Evolutionary conservation across 2,797 vertebrate species (phyloP).

Genomic region (Perodicticus potto): DNA sequence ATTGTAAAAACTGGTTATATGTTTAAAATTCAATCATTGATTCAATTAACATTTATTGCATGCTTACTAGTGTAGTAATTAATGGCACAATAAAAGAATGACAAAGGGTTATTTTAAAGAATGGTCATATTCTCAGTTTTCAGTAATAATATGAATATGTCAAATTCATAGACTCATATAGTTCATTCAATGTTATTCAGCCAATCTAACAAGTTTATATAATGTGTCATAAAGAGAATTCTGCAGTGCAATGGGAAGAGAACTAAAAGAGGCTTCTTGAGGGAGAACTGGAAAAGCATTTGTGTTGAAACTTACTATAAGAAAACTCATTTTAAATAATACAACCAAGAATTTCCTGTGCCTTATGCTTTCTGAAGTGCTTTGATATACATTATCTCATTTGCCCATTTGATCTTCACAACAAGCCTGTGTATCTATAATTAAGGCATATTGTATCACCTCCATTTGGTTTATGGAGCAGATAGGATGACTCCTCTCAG

Average conservation of each 20-base stretch:
- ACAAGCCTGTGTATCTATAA: conserved; percentile 3
- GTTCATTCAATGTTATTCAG: conserved; percentile 39
- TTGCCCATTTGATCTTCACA: conserved; percentile 3
- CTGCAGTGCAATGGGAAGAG: neutral
- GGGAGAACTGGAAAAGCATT: conserved; percentile 10
- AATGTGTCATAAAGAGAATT: conserved; percentile 37
- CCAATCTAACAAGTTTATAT: conserved; percentile 40
- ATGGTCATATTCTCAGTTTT: conserved; percentile 38
- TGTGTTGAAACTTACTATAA: conserved; percentile 9
- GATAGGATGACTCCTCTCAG: neutral
- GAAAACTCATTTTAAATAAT: conserved; percentile 49
- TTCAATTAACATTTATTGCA: conserved; percentile 8
- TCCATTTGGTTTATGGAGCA: neutral
- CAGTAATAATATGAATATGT: conserved; percentile 44
- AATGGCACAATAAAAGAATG: neutral
- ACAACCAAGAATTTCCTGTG: neutral
- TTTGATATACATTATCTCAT: neutral
- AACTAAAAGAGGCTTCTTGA: conserved; percentile 30
- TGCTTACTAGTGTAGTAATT: neutral
- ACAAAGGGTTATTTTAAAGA: neutral
- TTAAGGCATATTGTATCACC: neutral
- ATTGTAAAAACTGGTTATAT: neutral
- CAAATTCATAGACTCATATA: conserved; percentile 30
- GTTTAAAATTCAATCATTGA: neutral
- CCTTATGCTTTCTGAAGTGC: conserved; percentile 14